A percentile compares a stretch with the other conserved stretches of the same genome.
These are phyloP conservation scores for Bradypodion ventrale DNA, from an alignment of 2,797 vertebrate species.

Conservation along the genomic window DNA sequence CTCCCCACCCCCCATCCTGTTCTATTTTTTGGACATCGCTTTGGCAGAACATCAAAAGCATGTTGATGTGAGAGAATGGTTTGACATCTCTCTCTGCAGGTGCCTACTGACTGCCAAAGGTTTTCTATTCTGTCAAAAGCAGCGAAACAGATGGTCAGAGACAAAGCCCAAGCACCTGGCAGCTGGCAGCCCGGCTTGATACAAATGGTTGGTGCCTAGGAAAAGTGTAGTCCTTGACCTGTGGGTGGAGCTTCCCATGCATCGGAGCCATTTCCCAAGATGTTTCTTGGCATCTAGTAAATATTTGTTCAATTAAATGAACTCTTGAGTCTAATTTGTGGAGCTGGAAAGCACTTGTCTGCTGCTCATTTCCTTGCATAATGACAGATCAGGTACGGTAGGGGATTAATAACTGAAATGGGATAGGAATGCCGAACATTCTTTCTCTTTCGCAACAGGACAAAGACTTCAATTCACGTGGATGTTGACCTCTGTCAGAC, in stretches of 20 bases:
- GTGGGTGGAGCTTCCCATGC: neutral
- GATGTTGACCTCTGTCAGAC: neutral
- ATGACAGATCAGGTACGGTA: neutral
- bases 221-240: neutral
- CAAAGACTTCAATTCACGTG: neutral
- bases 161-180: neutral
- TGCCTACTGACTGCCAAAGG: neutral
- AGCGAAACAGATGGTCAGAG: conserved; percentile 21
- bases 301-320: conserved; percentile 38
- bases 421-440: neutral
- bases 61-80: neutral
- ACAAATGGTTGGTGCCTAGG: neutral
- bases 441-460: neutral
- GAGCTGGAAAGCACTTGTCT: neutral
- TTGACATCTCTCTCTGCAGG: conserved; percentile 12
- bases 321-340: conserved; percentile 3
- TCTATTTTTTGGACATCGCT: neutral
- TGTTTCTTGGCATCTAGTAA: conserved; percentile 20
- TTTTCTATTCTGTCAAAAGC: neutral
- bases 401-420: no score
- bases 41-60: conserved; percentile 12
- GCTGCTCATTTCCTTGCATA: neutral
- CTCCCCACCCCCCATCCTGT: neutral
- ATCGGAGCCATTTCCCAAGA: neutral
- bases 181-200: conserved; percentile 4